Evolutionary conservation across 37 sponge, comb jelly and placozoan species (phyloP), one percentile per base, ranked within the genome.

Genomic region (Aphrocallistes beatrix): DNA sequence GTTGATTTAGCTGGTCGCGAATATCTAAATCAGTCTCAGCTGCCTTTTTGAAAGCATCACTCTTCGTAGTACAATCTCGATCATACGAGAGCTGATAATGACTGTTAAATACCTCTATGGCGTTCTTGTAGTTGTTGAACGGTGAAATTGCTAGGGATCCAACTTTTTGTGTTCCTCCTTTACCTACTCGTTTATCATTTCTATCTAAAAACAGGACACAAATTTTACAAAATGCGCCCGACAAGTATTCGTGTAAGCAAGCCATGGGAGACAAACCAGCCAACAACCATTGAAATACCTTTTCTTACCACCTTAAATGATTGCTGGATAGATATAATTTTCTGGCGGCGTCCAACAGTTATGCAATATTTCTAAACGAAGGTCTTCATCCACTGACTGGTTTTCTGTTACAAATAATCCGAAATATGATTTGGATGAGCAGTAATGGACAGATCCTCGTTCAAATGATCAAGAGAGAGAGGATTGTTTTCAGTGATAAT

Each of bases 341-440:
- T 60, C 75, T 21, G 75, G 75, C 25, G 75, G 75, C 75, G 25
- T 28, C 75, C 75, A 60, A 60, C 75, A 60, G 75, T 60, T 60
- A 60, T 32, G 75, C 34, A 60, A 42, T 42, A 42, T 42, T 42
- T 42, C 45, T n/a, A n/a, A n/a, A n/a, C n/a, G n/a, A n/a, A n/a
- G n/a, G n/a, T n/a, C n/a, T n/a, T n/a, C n/a, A n/a, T n/a, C n/a
- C n/a, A n/a, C n/a, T n/a, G n/a, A n/a, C n/a, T n/a, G n/a, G n/a
- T n/a, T n/a, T n/a, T n/a, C n/a, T n/a, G n/a, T n/a, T n/a, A n/a
- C n/a, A n/a, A n/a, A n/a, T n/a, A n/a, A n/a, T n/a, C n/a, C n/a
- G n/a, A n/a, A n/a, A n/a, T n/a, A n/a, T n/a, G n/a, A n/a, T n/a
- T n/a, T n/a, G n/a, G n/a, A n/a, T n/a, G n/a, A n/a, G n/a, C n/a